Base-by-base conservation (phyloP, 2,888 invertebrate genomes). In the Carcina quercana region DNA sequence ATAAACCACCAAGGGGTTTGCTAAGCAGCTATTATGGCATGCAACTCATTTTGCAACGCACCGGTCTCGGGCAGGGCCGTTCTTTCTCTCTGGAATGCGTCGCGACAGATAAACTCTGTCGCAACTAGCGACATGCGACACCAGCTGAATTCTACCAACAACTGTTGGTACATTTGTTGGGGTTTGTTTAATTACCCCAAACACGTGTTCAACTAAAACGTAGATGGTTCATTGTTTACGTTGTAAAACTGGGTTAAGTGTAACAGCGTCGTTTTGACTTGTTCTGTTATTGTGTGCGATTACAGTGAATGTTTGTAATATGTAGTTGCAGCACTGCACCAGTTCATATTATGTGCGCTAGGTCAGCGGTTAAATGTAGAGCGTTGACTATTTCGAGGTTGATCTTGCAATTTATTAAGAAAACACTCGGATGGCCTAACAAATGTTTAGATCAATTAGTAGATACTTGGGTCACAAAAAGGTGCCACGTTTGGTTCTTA, bases 61-160 rank as follows among this genome's bases (percentile, higher is more conserved):
- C 61, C 50, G 53, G 62, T 60, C 21, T 24, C 29, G 28, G 28
- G 12, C 57, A 50, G 53, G 62, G 53, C 64, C 71, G 64, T 26
- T 78, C 72, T 78, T 73, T 74, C 74, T 70, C 67, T 50, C 40
- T 51, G 60, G 70, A 71, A 76, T 71, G 70, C 55, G 54, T 61
- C 57, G 48, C 47, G 47, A 55, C 60, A 47, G 47, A 55, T 47
- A 49, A 49, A 11, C 26, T 14, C 14, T 17, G 32, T 14, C 32
- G 34, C 38, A 35, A n/a, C n/a, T n/a, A 30, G 21, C 25, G 28
- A 25, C 30, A 28, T 33, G 43, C 44, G 46, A 45, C 43, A 42
- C 35, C 43, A 45, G 40, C 40, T 43, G 37, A n/a, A n/a, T n/a
- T 13, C 38, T 24, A 30, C 38, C 14, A 17, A 11, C 21, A n/a